Conservation (phyloP, 2,797 vertebrate species). For the Todus mexicanus region DNA sequence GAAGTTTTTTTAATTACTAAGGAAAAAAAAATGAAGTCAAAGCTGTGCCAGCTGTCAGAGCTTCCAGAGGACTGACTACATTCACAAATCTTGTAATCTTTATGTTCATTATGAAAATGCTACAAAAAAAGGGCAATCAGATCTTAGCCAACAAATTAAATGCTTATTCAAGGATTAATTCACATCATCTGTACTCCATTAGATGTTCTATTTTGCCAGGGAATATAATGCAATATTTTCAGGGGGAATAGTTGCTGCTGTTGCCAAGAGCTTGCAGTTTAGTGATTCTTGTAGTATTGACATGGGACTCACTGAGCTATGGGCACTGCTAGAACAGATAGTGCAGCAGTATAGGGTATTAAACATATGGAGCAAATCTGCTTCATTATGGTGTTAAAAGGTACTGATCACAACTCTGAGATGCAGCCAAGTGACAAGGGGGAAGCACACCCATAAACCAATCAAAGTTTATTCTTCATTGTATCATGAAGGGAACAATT, state of each 20-base stretch:
- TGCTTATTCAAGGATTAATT: conserved; percentile 67
- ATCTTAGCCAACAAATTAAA: conserved; percentile 63
- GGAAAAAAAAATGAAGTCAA: neutral
- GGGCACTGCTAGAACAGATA: conserved; percentile 35
- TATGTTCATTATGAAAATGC: conserved; percentile 60
- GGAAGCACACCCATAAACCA: neutral
- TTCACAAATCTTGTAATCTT: conserved; percentile 64
- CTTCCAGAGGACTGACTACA: conserved; percentile 60
- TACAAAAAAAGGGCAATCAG: conserved; percentile 28
- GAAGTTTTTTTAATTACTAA: conserved; percentile 59
- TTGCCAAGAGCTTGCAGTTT: conserved; percentile 63
- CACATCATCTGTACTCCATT: conserved; percentile 68
- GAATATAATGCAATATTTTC: conserved; percentile 67
- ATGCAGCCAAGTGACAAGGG: conserved; percentile 38
- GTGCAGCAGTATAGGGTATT: neutral
- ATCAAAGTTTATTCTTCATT: neutral
- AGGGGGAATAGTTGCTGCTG: neutral
- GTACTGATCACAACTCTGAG: conserved; percentile 3
- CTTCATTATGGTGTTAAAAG: conserved; percentile 50
- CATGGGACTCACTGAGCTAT: conserved; percentile 42
- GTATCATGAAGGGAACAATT: neutral
- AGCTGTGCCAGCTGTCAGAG: conserved; percentile 36
- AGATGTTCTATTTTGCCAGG: conserved; percentile 54
- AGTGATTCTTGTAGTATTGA: conserved; percentile 37
- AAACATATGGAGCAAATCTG: conserved; percentile 52